These are phyloP conservation scores for Argyrosomus japonicus DNA, from an alignment of 2,113 vertebrate species.

Conservation along the genomic window DNA sequence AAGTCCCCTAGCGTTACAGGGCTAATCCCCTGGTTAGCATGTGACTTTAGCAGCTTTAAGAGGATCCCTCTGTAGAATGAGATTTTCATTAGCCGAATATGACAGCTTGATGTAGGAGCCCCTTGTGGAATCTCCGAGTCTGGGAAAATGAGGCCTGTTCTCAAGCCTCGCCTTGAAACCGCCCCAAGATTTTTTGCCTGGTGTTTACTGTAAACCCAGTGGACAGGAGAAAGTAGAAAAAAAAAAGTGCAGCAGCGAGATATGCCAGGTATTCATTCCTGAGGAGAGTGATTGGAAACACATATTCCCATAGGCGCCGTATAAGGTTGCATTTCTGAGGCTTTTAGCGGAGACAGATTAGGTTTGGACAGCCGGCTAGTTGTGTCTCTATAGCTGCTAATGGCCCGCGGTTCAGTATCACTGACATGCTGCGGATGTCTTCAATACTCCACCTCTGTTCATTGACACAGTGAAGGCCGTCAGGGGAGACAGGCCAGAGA, in stretches of 20 bases:
- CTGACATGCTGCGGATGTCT: constrained; percentile 75
- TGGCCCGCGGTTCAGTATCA: constrained; percentile 67
- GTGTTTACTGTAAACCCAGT: constrained; percentile 73
- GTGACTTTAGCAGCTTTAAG: constrained; percentile 74
- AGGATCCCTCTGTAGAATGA: constrained; percentile 70
- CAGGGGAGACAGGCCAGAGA: constrained; percentile 25
- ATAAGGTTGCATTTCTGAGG: constrained; percentile 69
- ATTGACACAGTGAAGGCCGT: constrained; percentile 49
- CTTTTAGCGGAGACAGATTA: constrained; percentile 71
- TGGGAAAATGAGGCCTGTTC: constrained; percentile 56
- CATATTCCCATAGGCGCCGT: constrained; percentile 64
- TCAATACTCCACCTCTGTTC: constrained; percentile 73
- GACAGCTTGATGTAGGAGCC: constrained; percentile 73
- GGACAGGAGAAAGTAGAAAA: constrained; percentile 46
- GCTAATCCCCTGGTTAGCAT: constrained; percentile 79
- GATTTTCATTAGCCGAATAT: constrained; percentile 76
- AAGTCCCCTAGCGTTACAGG: constrained; percentile 66
- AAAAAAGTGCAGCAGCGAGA: constrained; percentile 32
- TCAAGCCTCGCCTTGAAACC: constrained; percentile 51
- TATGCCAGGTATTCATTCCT: constrained; percentile 69
- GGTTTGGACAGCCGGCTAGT: constrained; percentile 35
- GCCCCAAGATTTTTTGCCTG: constrained; percentile 41
- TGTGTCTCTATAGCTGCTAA: constrained; percentile 67
- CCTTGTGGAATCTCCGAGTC: constrained; percentile 69
- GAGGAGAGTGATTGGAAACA: constrained; percentile 65